A percentile compares a stretch with the other conserved stretches of the same genome.
phyloP scores from a whole-genome alignment of 2,113 vertebrate genomes.

The Pterocles orientalis region DNA sequence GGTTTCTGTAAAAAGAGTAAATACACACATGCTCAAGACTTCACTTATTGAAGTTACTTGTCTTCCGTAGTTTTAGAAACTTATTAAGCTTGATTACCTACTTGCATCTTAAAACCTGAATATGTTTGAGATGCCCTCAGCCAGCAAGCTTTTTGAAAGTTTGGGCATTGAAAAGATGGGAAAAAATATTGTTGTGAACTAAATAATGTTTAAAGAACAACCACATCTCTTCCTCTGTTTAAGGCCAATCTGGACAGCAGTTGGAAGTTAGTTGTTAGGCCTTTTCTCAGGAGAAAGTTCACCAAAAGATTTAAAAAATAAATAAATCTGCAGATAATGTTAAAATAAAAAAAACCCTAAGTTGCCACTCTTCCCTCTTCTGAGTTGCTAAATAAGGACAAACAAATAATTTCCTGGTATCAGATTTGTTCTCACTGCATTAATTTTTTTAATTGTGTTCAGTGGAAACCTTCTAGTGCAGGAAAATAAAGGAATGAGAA shows the following conservation, averaged over 20 bases:
- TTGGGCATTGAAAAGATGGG: not conserved
- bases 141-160: not conserved
- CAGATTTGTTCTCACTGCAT: not conserved
- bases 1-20: not conserved
- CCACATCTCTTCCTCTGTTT: not conserved
- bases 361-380: not conserved
- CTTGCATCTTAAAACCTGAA: not conserved
- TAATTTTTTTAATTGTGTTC: not conserved
- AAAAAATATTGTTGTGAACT: not conserved
- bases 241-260: too few relatives aligned
- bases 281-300: not conserved
- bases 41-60: not conserved
- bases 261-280: not conserved
- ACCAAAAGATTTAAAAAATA: not conserved
- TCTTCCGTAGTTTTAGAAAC: not conserved
- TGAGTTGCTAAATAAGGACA: not conserved
- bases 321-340: not conserved
- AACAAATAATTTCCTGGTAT: not conserved
- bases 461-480: not conserved
- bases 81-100: not conserved
- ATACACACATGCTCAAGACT: rapidly evolving
- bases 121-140: not conserved
- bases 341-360: not conserved
- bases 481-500: not conserved
- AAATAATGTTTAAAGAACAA: not conserved